A percentile compares a stretch with the other conserved stretches of the same genome.
Conservation (phyloP, 1,140 invertebrate genomes). For the Carposina sasakii region DNA sequence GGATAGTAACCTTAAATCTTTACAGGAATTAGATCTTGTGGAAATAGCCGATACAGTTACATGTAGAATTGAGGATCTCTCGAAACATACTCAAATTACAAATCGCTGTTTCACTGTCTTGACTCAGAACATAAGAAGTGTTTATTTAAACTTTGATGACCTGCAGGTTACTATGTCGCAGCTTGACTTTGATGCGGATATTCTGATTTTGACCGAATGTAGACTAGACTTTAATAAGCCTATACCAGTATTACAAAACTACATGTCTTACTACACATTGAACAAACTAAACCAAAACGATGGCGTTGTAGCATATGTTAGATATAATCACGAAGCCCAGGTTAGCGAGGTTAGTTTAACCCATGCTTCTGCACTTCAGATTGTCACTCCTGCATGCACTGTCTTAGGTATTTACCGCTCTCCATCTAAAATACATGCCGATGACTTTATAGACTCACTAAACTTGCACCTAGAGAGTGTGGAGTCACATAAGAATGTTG, state of each 20-base stretch:
- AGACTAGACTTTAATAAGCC: not conserved
- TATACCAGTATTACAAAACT: not conserved
- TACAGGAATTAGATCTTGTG: no score
- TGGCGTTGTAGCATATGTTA: not conserved
- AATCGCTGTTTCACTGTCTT: no score
- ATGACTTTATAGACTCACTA: not conserved
- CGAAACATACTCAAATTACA: no score
- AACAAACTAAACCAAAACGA: not conserved
- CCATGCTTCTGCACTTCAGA: not conserved
- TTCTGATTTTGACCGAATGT: not conserved
- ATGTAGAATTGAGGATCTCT: no score
- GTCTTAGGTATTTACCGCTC: not conserved
- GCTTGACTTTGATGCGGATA: not conserved
- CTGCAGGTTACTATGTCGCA: not conserved
- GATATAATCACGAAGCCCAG: not conserved
- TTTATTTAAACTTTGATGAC: not conserved
- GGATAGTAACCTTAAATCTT: no score
- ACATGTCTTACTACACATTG: not conserved
- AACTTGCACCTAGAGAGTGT: not conserved
- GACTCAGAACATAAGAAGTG: slow-evolving; percentile 3
- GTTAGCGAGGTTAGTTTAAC: not conserved
- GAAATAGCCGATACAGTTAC: no score
- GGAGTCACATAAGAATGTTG: not conserved
- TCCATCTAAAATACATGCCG: not conserved
- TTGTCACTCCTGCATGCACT: not conserved